Evolutionary conservation across 2,888 invertebrate species (phyloP).

Genomic region (Hypolimnas misippus): DNA sequence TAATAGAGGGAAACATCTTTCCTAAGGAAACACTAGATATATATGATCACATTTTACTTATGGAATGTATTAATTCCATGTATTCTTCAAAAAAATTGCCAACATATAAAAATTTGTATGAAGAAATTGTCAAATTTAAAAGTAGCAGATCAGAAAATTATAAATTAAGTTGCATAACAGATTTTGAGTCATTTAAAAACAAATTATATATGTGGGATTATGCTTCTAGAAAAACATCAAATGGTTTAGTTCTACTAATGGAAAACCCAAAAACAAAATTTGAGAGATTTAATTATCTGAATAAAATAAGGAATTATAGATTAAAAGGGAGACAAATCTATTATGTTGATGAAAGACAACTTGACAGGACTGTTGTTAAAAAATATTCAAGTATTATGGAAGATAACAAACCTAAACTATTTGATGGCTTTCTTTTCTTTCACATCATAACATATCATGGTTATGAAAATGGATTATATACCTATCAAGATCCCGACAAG

Average conservation of each 20-base stretch:
- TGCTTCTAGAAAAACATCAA: slow-evolving; percentile 45
- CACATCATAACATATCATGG: slow-evolving; percentile 52
- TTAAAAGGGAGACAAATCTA: slow-evolving; percentile 46
- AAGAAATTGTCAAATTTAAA: slow-evolving; percentile 22
- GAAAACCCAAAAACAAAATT: slow-evolving; percentile 60
- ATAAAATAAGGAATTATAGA: slow-evolving; percentile 52
- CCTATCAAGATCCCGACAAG: slow-evolving; percentile 46
- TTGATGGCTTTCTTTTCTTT: slow-evolving; percentile 47
- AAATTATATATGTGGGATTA: slow-evolving; percentile 48
- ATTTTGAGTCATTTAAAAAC: slow-evolving; percentile 18
- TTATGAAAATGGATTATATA: slow-evolving; percentile 52
- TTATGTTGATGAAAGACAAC: slow-evolving; percentile 56
- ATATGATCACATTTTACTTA: slow-evolving; percentile 44
- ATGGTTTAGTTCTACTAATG: slow-evolving; percentile 40
- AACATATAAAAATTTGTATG: slow-evolving; percentile 41
- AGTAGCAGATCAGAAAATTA: slow-evolving; percentile 1
- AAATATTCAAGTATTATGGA: slow-evolving; percentile 23
- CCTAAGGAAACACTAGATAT: slow-evolving; percentile 39
- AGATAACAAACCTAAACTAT: slow-evolving; percentile 4
- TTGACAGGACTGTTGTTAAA: slow-evolving; percentile 49
- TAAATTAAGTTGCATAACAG: slow-evolving; percentile 17
- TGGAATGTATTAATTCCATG: slow-evolving; percentile 43
- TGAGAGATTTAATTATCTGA: slow-evolving; percentile 56
- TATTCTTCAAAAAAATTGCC: slow-evolving; percentile 35
- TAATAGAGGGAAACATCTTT: slow-evolving; percentile 12